Evolutionary conservation across 2,113 vertebrate genomes (phyloP).

Genomic region (Leucosticte australis): DNA sequence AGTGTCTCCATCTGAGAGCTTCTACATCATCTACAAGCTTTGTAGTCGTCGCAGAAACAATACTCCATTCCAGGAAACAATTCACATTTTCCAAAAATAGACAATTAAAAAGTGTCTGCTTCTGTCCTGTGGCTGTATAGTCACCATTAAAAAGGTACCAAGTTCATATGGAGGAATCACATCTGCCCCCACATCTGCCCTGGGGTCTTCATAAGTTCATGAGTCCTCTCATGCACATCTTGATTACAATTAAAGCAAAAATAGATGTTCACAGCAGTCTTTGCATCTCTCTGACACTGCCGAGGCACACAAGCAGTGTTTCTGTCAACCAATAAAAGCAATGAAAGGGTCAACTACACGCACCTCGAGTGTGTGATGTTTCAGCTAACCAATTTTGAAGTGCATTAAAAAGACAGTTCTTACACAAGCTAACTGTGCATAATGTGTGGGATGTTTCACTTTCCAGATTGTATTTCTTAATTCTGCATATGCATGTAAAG

Average conservation of each 20-base stretch:
- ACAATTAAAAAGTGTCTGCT: neutral
- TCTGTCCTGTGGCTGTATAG: neutral
- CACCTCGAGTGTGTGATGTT: neutral
- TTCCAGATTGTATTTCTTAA: neutral
- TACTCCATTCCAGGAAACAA: neutral
- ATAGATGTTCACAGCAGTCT: neutral
- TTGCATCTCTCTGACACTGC: neutral
- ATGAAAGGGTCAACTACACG: neutral
- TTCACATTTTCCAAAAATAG: neutral
- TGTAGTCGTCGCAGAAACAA: neutral
- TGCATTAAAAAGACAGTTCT: neutral
- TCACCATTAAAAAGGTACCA: neutral
- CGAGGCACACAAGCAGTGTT: neutral
- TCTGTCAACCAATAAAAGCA: neutral
- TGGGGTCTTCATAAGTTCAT: neutral
- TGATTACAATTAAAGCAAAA: neutral
- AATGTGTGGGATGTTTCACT: neutral
- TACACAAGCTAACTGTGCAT: neutral
- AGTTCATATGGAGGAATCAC: neutral
- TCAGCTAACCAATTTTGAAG: neutral
- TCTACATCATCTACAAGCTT: neutral
- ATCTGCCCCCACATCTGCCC: neutral
- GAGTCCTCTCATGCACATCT: neutral
- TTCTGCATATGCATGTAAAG: neutral
- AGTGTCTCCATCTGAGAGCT: neutral